Base-by-base conservation (phyloP, 2,888 invertebrate species). In the Cataglyphis rosenhaueri region DNA sequence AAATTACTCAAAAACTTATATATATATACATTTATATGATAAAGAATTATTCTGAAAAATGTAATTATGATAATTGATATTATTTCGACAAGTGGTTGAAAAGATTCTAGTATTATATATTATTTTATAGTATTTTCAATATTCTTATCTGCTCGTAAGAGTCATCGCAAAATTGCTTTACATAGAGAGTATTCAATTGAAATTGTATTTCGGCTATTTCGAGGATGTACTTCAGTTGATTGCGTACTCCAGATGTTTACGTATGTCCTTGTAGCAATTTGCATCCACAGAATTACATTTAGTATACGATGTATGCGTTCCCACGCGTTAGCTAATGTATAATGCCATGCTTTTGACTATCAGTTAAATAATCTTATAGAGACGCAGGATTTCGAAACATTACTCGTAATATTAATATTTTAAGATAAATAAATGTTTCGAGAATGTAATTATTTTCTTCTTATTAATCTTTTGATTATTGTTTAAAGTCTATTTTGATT, bases 231-330 rank as follows among this genome's bases (percentile, higher is more conserved):
- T 75, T 64, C 12, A 64, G 52, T 9, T 52, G 64, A 75, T 75
- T 64, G 38, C 35, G 32, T 74, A 74, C 32, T 75, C 18, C 38
- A 65, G 12, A 65, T 75, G 38, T 65, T 64, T 52, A 55, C 18
- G 18, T 35, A 52, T 25, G 25, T 29, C 38, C 15, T 52, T 59
- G 25, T 18, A 65, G 52, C n/a, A 65, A 76, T 76, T 76, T 65
- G 55, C n/a, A 65, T 38, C 1, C 8, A 55, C 65, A 38, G 25
- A 65, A 38, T 65, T 64, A 10, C 35, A 10, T n/a, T 41, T 61
- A 35, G 8, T 41, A 76, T 65, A 38, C 15, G 18, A 35, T 25
- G 35, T 12, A 3, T 38, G 12, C 0, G 38, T 25, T 6, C 25
- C 1, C 55, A 55, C 38, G 8, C 12, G 15, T 65, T 75, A 62